Conservation (phyloP, 1,140 invertebrate genomes). For the Trissolcus basalis region DNA sequence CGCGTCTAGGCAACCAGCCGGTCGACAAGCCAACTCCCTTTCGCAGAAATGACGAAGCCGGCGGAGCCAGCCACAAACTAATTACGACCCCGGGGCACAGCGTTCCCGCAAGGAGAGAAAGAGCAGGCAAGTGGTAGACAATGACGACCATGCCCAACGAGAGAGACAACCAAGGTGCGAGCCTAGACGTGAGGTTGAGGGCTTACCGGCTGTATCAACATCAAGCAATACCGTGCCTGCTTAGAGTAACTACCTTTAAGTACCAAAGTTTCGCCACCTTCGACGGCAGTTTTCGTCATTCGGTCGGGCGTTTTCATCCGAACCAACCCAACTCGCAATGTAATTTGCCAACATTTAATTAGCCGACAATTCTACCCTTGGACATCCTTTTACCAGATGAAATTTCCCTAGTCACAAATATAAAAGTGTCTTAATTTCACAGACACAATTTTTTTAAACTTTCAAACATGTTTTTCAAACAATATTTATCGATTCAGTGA, state of each 20-base stretch:
- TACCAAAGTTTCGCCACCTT: slow-evolving; percentile 63
- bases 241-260: slow-evolving; percentile 62
- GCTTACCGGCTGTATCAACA: slow-evolving; percentile 57
- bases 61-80: slow-evolving; percentile 71
- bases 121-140: not conserved
- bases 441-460: no score
- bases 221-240: slow-evolving; percentile 55
- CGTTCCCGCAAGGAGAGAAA: slow-evolving; percentile 60
- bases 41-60: slow-evolving; percentile 65
- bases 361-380: slow-evolving; percentile 48
- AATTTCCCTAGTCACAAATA: slow-evolving; percentile 5
- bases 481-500: no score
- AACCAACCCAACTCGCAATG: slow-evolving; percentile 59
- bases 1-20: slow-evolving; percentile 59
- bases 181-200: slow-evolving; percentile 39
- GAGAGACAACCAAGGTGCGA: slow-evolving; percentile 17
- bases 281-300: slow-evolving; percentile 42
- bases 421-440: no score
- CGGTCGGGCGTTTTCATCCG: slow-evolving; percentile 33
- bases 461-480: no score
- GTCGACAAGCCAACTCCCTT: slow-evolving; percentile 59
- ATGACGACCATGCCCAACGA: not conserved
- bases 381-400: slow-evolving; percentile 8
- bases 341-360: slow-evolving; percentile 69
- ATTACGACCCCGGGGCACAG: slow-evolving; percentile 70